A percentile compares a stretch with the other conserved stretches of the same genome.
These are phyloP conservation scores for Australoheros facetus DNA, from an alignment of 2,797 vertebrate genomes.

Conservation along the genomic window DNA sequence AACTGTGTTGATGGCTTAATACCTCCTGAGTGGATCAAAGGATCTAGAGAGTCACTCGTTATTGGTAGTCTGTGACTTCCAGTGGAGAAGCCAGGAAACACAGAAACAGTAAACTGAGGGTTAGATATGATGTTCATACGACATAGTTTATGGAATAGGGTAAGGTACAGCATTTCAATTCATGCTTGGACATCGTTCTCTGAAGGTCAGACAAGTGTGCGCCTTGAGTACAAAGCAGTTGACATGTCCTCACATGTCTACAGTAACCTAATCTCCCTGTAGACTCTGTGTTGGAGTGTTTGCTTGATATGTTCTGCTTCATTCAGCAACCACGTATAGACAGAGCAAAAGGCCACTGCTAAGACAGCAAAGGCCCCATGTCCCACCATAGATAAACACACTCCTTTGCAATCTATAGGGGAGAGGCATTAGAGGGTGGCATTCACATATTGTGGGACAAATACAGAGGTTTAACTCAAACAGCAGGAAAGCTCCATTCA, in stretches of 20 bases:
- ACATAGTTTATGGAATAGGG: neutral
- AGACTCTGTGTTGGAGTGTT: constrained; percentile 59
- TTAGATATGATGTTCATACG: neutral
- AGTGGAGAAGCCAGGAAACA: neutral
- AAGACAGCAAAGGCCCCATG: constrained; percentile 56
- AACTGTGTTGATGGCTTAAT: constrained; percentile 68
- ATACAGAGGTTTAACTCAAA: constrained; percentile 52
- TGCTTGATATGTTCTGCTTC: constrained; percentile 69
- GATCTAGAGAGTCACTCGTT: constrained; percentile 38
- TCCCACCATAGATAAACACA: constrained; percentile 76
- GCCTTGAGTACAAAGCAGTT: constrained; percentile 34
- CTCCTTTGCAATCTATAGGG: constrained; percentile 62
- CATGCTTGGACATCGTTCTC: neutral
- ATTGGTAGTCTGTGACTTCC: neutral
- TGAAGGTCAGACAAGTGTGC: constrained; percentile 35
- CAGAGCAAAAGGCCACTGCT: constrained; percentile 54
- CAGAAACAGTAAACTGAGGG: neutral
- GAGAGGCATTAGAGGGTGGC: constrained; percentile 57
- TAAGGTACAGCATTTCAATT: neutral
- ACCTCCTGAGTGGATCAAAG: constrained; percentile 60
- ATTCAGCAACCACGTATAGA: constrained; percentile 58
- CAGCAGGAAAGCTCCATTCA: constrained; percentile 51
- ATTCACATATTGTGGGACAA: constrained; percentile 61
- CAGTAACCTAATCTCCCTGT: constrained; percentile 58
- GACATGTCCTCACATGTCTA: constrained; percentile 49